These are phyloP conservation scores for Semotilus atromaculatus DNA, from an alignment of 2,797 vertebrate genomes.

Conservation along the genomic window DNA sequence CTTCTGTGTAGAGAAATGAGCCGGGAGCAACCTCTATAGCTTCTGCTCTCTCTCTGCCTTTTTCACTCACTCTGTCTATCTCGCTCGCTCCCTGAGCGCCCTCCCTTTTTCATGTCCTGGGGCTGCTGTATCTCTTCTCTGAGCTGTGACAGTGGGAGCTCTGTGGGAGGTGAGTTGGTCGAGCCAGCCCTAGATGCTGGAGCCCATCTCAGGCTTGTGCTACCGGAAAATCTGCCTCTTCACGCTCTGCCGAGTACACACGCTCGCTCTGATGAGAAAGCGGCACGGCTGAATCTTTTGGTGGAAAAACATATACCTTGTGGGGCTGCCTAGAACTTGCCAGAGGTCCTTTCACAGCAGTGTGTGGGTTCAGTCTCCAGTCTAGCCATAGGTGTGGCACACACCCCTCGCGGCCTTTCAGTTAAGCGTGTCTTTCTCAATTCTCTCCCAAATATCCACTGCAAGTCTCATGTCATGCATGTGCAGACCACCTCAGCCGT, in stretches of 20 bases:
- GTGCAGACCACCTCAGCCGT: neutral
- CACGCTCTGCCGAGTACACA: constrained; percentile 83
- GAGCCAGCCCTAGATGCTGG: constrained; percentile 81
- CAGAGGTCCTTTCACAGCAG: constrained; percentile 39
- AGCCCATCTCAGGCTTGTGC: constrained; percentile 89
- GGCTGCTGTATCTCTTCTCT: constrained; percentile 79
- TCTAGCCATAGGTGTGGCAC: constrained; percentile 5
- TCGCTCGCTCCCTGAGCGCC: constrained; percentile 59
- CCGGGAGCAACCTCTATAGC: constrained; percentile 76
- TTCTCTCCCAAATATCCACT: constrained; percentile 44
- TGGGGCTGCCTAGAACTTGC: constrained; percentile 42
- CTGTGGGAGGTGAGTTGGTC: constrained; percentile 81
- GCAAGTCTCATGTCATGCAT: constrained; percentile 42
- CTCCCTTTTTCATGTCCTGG: constrained; percentile 69
- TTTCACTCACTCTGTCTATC: constrained; percentile 40
- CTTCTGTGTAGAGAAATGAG: constrained; percentile 84
- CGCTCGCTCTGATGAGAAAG: constrained; percentile 70
- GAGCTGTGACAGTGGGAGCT: constrained; percentile 82
- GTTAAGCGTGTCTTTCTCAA: constrained; percentile 36
- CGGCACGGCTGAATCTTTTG: constrained; percentile 63
- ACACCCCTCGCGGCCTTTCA: constrained; percentile 22
- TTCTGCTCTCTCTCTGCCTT: constrained; percentile 38
- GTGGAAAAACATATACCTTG: constrained; percentile 63
- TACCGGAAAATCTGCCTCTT: constrained; percentile 94
- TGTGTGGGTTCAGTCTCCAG: constrained; percentile 28